Percentiles rank a stretch among this genome's conserved stretches.
Conservation (phyloP, 2,888 invertebrate genomes). For the Polyploca ridens region DNA sequence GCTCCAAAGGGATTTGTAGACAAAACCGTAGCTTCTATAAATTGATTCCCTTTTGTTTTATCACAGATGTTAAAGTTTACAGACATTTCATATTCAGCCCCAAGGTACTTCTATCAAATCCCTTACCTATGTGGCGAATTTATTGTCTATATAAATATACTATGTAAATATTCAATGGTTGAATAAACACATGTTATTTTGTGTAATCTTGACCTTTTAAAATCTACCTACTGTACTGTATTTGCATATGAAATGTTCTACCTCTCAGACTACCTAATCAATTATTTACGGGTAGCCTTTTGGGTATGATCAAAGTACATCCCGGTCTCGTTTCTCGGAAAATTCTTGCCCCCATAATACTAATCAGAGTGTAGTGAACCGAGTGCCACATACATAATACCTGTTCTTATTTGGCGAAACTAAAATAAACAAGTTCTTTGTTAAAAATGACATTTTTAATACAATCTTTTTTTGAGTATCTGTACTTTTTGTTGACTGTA, state of each 20-base stretch:
- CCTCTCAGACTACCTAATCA: background rate
- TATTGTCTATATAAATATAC: no score
- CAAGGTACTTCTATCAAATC: background rate
- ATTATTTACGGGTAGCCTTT: background rate
- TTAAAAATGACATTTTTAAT: no score
- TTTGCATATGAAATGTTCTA: background rate
- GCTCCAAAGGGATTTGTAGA: constrained; percentile 6
- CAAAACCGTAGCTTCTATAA: constrained; percentile 6
- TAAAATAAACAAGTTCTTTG: no score
- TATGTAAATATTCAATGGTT: no score
- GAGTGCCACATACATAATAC: no score
- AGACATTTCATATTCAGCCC: constrained; percentile 1
- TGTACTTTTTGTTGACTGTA: no score
- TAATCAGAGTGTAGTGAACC: background rate
- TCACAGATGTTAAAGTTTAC: constrained; percentile 2
- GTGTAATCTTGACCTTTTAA: no score
- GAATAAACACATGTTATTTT: no score
- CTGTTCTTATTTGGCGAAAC: no score
- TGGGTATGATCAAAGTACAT: background rate
- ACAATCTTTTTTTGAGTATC: no score
- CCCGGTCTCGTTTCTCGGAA: background rate
- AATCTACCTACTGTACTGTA: background rate
- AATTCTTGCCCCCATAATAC: background rate
- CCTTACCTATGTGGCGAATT: no score
- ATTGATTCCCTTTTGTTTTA: constrained; percentile 8